phyloP scores from a whole-genome alignment of 2,113 vertebrate genomes.

The Raja brachyura region DNA sequence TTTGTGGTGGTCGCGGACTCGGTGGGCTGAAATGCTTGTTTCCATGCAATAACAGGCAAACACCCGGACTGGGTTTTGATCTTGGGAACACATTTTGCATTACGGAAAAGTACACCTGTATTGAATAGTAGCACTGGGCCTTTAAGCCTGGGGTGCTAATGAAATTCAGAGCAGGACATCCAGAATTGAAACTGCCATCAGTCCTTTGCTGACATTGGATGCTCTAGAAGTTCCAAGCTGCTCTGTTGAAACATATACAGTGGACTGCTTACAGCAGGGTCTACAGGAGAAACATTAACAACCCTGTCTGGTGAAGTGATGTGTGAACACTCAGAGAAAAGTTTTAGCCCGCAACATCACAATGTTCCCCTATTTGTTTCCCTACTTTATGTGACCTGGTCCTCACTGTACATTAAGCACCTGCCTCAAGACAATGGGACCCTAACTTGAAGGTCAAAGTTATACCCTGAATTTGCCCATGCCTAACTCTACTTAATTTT shows the following conservation, averaged over 20 bases:
- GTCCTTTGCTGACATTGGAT: too few species aligned
- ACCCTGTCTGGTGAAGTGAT: too few species aligned
- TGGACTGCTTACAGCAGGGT: background rate
- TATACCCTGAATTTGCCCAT: background rate
- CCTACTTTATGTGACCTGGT: background rate
- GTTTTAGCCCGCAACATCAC: background rate
- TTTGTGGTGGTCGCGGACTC: too few species aligned
- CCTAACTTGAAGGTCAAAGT: background rate
- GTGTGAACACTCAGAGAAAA: background rate
- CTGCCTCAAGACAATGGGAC: background rate
- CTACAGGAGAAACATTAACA: background rate
- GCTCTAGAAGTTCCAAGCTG: background rate
- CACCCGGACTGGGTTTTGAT: too few species aligned
- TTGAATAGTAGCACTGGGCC: too few species aligned
- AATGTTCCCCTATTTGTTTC: background rate
- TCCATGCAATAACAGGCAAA: too few species aligned
- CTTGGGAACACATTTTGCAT: too few species aligned
- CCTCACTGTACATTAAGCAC: background rate
- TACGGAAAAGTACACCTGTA: too few species aligned
- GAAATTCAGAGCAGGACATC: too few species aligned
- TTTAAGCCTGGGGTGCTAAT: too few species aligned
- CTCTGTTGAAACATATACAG: background rate
- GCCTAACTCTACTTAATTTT: background rate
- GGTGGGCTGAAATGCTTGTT: too few species aligned
- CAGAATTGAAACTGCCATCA: too few species aligned